Evolutionary conservation across 2,113 vertebrate species (phyloP), one percentile per base, ranked within the genome.

Genomic region (Argyrosomus japonicus): DNA sequence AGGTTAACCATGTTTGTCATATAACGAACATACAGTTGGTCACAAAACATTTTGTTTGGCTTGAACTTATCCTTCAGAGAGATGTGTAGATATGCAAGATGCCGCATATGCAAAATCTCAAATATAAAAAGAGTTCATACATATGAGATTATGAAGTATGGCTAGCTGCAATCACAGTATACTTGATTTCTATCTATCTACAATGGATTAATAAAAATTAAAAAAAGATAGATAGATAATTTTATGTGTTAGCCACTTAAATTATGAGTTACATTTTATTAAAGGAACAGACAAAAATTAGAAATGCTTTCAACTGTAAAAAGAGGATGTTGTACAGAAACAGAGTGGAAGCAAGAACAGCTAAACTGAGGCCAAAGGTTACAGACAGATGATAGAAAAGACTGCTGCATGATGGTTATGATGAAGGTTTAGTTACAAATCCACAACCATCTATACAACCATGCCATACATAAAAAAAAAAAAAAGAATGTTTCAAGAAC

Each of bases 291-390:
- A 58, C 19, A 47, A 13, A 82, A 75, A 72, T 70, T 5, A 23
- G 13, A 80, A 81, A 78, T 51, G 83, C 40, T 48, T 67, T 48
- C 21, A 67, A 68, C 54, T 78, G 71, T 92, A 87, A 78, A 89
- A 85, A 87, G 58, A 69, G 8, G 3, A 27, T 70, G 71, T 56
- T 72, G 32, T 58, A 63, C 69, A 88, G 68, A 36, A 70, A 80
- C n/a, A 78, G 43, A 75, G 61, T 56, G 19, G 19, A 68, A 53
- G 69, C 1, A 27, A 64, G 6, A 45, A 9, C 53, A 51, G 58
- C 29, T 48, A 43, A 75, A 67, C 0, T 32, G 25, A 71, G 29
- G 18, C 25, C 5, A 13, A 3, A 15, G 32, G 23, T 5, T 5
- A 25, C 43, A 68, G 2, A 74, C 21, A 54, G 56, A 5, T 54